Percentiles rank a stretch among this genome's conserved stretches.
Conservation (phyloP, 2,888 invertebrate species). For the Drosophila mercatorum region DNA sequence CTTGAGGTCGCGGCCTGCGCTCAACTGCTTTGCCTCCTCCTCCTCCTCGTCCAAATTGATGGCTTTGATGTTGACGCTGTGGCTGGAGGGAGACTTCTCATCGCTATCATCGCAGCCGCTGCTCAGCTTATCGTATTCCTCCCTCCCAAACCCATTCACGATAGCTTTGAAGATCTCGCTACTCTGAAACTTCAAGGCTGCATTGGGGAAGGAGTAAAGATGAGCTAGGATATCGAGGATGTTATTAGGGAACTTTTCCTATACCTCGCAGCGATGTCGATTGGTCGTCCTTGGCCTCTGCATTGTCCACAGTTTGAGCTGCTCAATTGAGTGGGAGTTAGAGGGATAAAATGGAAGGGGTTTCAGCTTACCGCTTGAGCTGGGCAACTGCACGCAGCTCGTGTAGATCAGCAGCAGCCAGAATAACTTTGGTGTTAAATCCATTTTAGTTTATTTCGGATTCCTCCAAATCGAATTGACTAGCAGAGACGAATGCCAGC, state of each 20-base stretch:
- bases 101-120: neutral
- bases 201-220: neutral
- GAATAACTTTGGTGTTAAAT: neutral
- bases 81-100: neutral
- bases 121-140: neutral
- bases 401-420: constrained; percentile 1
- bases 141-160: no score
- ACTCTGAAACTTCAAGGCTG: neutral
- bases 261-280: neutral
- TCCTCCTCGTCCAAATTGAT: constrained; percentile 21
- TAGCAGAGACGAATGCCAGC: neutral
- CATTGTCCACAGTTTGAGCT: neutral
- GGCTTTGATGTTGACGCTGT: constrained; percentile 17
- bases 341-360: no score
- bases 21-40: constrained; percentile 3
- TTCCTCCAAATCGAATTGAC: neutral
- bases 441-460: neutral
- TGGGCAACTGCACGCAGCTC: neutral
- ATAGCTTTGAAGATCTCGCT: no score
- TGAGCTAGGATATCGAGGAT: no score
- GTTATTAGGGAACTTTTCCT: neutral
- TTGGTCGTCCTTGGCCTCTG: no score
- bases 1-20: constrained; percentile 16
- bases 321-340: neutral
- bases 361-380: neutral